Evolutionary conservation across 2,888 invertebrate species (phyloP).

Genomic region (Actias luna): DNA sequence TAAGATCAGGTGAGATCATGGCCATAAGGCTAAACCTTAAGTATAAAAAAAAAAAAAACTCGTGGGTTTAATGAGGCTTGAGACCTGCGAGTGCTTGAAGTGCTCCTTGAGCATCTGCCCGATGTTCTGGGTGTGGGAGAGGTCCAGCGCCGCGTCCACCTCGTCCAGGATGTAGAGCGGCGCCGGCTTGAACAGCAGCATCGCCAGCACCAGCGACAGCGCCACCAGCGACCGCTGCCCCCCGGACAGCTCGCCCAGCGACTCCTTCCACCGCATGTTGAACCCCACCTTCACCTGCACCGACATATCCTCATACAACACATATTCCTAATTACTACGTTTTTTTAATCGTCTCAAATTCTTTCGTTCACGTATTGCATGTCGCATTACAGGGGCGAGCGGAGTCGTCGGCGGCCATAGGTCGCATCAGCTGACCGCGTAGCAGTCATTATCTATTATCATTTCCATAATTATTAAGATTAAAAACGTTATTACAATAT

Average conservation of each 20-base stretch:
- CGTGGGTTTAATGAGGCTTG: neutral
- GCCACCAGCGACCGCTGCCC: slow-evolving; percentile 98
- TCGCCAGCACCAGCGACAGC: slow-evolving; percentile 96
- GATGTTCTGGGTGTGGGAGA: slow-evolving; percentile 99
- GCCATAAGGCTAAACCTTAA: no score
- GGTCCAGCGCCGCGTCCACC: slow-evolving; percentile 98
- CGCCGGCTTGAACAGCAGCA: slow-evolving; percentile 98
- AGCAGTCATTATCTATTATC: no score
- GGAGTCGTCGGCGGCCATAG: no score
- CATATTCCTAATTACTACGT: no score
- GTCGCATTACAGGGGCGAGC: no score
- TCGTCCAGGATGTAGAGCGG: slow-evolving; percentile 99
- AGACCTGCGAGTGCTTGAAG: slow-evolving; percentile 45
- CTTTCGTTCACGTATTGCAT: no score
- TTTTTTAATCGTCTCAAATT: no score
- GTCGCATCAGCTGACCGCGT: no score
- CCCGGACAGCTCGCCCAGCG: slow-evolving; percentile 96
- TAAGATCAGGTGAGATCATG: no score
- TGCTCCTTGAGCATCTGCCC: slow-evolving; percentile 93
- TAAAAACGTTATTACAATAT: no score
- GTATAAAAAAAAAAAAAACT: neutral
- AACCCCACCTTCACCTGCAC: slow-evolving; percentile 87
- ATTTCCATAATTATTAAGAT: no score
- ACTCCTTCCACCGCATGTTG: slow-evolving; percentile 97
- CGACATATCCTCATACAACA: neutral